Percentiles rank a stretch among this genome's conserved stretches.
Evolutionary conservation across 92 coral and sea anemone species (phyloP).

Genomic region (Heliopora coerulea): DNA sequence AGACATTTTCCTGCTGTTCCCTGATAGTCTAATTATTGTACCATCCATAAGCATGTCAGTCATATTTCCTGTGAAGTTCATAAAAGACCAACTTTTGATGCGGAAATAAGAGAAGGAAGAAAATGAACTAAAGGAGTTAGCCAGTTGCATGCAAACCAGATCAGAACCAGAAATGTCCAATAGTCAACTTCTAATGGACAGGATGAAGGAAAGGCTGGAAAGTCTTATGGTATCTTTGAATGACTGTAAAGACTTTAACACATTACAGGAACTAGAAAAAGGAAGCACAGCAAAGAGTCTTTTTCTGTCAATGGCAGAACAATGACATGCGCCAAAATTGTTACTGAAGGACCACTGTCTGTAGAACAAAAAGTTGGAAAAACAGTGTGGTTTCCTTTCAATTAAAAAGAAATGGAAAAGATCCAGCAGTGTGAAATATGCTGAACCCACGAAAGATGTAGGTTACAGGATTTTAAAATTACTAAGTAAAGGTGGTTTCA

Average conservation of each 20-base stretch:
- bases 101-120: not conserved
- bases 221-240: not conserved
- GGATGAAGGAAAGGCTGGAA: not conserved
- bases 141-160: not conserved
- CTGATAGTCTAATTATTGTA: constrained; percentile 27
- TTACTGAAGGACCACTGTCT: not conserved
- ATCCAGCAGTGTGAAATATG: constrained; percentile 24
- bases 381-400: not conserved
- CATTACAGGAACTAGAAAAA: not conserved
- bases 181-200: not conserved
- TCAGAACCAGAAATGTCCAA: not conserved
- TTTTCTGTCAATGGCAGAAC: not conserved
- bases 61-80: not conserved
- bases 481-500: too few relatives aligned
- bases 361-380: not conserved
- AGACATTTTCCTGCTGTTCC: constrained; percentile 19
- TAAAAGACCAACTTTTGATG: not conserved
- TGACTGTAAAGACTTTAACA: not conserved
- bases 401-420: constrained; percentile 15
- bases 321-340: not conserved
- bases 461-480: too few relatives aligned
- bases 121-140: not conserved
- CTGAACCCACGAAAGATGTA: not conserved
- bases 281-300: not conserved
- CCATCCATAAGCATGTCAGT: constrained; percentile 32